Conservation (phyloP, 2,113 vertebrate species). For the Tenrec ecaudatus region DNA sequence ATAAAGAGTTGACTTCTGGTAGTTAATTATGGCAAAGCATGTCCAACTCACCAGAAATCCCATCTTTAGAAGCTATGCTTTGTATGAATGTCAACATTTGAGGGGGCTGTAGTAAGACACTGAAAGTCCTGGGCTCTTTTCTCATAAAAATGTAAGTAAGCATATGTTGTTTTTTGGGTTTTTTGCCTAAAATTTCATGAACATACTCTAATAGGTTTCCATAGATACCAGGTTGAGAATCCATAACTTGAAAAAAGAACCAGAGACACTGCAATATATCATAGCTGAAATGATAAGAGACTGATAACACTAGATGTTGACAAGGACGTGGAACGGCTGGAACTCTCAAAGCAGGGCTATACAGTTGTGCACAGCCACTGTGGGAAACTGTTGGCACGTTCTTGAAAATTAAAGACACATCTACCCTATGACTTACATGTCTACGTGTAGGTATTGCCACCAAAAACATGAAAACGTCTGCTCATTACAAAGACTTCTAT, state of each 20-base stretch:
- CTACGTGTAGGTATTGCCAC: not conserved
- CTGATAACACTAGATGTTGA: not conserved
- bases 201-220: not conserved
- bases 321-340: constrained; percentile 2
- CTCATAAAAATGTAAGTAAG: constrained; percentile 33
- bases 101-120: not conserved
- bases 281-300: not conserved
- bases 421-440: not conserved
- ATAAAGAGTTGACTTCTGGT: constrained; percentile 44
- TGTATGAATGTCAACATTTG: constrained; percentile 45
- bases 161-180: not conserved
- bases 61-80: constrained; percentile 21
- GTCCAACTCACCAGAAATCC: constrained; percentile 48
- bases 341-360: not conserved
- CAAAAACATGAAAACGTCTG: not conserved
- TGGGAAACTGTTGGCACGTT: not conserved
- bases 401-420: constrained; percentile 5
- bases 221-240: not conserved
- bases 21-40: constrained; percentile 37
- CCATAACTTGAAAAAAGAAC: not conserved
- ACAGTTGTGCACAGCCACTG: no score
- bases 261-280: not conserved
- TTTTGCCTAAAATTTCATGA: constrained; percentile 24
- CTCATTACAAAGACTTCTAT: not conserved
- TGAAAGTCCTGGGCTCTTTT: not conserved